Evolutionary conservation across 2,113 vertebrate genomes (phyloP).

Genomic region (Brachyhypopomus gauderio): DNA sequence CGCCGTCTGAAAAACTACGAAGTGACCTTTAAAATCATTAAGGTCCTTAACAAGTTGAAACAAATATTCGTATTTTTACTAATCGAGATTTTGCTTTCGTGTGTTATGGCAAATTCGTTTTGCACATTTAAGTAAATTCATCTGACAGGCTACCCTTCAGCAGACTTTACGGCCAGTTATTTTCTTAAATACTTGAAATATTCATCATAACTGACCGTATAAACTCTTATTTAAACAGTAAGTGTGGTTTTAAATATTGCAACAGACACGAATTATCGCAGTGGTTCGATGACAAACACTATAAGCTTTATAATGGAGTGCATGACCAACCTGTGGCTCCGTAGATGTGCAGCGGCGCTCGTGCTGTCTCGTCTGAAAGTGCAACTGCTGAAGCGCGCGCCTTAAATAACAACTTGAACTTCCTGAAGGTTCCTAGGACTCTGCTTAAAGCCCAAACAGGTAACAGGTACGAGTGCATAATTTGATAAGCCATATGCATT

Average conservation of each 20-base stretch:
- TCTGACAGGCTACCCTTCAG: no score
- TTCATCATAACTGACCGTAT: background rate
- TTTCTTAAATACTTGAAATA: background rate
- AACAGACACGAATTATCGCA: background rate
- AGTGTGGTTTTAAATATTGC: no score
- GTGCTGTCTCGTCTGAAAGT: conserved; percentile 1
- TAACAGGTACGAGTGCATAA: background rate
- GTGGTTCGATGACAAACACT: background rate
- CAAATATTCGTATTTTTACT: no score
- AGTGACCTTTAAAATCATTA: no score
- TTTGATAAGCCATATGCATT: background rate
- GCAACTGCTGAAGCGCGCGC: conserved; percentile 15
- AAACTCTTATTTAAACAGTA: background rate
- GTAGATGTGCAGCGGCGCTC: no score
- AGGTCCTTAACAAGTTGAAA: no score
- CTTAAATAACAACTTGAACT: conserved; percentile 45
- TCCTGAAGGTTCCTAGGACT: conserved; percentile 33
- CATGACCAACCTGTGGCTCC: conserved; percentile 38
- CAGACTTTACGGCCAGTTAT: background rate
- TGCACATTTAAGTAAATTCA: background rate
- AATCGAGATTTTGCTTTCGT: no score
- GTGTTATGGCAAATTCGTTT: background rate
- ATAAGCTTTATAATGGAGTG: background rate
- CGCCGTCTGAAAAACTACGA: background rate
- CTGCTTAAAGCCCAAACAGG: background rate